Evolutionary conservation across 2,888 invertebrate genomes (phyloP).

Genomic region (Thecocarcelia acutangulata): DNA sequence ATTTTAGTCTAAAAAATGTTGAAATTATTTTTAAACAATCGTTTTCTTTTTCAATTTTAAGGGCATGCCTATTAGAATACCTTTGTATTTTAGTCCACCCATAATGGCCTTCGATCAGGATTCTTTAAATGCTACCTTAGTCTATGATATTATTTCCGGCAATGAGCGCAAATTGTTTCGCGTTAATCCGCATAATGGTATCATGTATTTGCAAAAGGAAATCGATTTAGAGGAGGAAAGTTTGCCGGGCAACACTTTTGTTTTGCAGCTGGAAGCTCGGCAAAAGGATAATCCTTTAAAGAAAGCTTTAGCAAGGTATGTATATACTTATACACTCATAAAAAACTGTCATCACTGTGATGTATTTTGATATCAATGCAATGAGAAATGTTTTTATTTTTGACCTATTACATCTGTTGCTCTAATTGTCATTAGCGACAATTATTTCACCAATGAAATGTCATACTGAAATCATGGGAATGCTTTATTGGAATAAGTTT

Average conservation of each 20-base stretch:
- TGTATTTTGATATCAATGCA: too few relatives aligned
- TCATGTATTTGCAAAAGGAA: conserved; percentile 89
- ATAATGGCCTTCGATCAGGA: conserved; percentile 92
- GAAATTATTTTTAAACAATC: background rate
- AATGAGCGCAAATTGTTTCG: conserved; percentile 90
- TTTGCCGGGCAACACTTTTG: conserved; percentile 88
- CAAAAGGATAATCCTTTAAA: conserved; percentile 90
- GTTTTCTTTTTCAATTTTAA: conserved; percentile 78
- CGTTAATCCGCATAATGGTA: conserved; percentile 88
- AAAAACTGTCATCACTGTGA: too few relatives aligned
- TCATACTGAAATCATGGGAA: too few relatives aligned
- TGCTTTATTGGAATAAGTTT: too few relatives aligned
- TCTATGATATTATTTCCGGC: conserved; percentile 91
- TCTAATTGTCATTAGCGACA: too few relatives aligned
- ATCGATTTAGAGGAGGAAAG: conserved; percentile 90
- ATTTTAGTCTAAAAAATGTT: background rate
- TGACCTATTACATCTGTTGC: too few relatives aligned
- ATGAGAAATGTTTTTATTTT: too few relatives aligned
- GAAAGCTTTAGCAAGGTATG: conserved; percentile 85
- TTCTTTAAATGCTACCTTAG: conserved; percentile 87
- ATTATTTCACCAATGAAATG: too few relatives aligned
- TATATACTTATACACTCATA: conserved; percentile 67
- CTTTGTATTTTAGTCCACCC: conserved; percentile 86
- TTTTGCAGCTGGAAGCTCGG: conserved; percentile 89
- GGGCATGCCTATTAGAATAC: conserved; percentile 88